phyloP scores from a whole-genome alignment of 2,797 vertebrate genomes.

The Mionectes olivaceus region DNA sequence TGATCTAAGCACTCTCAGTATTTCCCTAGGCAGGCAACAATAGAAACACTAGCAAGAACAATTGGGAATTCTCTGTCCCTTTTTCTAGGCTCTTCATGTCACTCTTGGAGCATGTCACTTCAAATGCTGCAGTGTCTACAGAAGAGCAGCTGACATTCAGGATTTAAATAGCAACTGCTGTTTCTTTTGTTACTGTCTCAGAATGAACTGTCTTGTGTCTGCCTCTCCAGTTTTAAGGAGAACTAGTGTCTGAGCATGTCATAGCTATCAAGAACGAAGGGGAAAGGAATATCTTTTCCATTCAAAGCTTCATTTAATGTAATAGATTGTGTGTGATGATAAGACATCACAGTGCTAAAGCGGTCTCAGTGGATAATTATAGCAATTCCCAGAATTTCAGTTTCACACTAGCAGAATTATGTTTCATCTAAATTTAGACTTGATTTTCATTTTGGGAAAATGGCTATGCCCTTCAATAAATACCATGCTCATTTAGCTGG shows the following conservation, averaged over 20 bases:
- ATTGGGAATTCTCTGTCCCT: neutral
- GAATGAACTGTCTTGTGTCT: neutral
- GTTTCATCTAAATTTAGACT: neutral
- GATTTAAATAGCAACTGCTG: neutral
- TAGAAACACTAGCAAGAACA: neutral
- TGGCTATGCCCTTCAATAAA: neutral
- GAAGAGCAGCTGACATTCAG: neutral
- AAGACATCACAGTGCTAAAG: neutral
- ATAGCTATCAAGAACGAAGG: neutral
- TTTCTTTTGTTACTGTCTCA: neutral
- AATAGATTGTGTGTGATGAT: neutral
- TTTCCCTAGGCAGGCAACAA: neutral
- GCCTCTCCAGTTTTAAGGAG: neutral
- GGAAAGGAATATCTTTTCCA: neutral
- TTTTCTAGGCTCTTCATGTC: neutral
- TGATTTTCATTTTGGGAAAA: neutral
- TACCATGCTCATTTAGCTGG: neutral
- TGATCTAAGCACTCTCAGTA: neutral
- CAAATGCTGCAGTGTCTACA: neutral
- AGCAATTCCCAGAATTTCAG: neutral
- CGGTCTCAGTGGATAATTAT: neutral
- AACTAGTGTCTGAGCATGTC: neutral
- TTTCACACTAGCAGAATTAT: neutral
- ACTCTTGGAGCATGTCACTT: neutral
- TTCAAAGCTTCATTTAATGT: neutral